Conservation (phyloP, 2,797 vertebrate species). For the Myiotriccus ornatus region DNA sequence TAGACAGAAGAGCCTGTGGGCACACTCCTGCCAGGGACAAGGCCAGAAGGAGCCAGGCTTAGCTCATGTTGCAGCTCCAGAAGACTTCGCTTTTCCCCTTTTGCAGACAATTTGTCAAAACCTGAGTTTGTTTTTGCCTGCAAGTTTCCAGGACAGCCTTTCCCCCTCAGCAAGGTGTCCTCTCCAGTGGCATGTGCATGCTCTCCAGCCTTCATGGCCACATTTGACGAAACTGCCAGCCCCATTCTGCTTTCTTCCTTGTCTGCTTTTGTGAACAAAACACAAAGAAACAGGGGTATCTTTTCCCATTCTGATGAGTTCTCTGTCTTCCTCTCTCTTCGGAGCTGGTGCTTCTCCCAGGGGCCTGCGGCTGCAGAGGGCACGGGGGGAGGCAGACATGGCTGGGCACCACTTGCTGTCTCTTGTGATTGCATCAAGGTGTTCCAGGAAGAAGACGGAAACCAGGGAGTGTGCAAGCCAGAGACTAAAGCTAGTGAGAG, state of each 20-base stretch:
- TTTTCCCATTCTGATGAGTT: not conserved
- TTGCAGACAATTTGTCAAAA: not conserved
- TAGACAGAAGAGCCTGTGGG: not conserved
- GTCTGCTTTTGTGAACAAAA: not conserved
- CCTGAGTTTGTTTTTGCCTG: not conserved
- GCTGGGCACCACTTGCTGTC: not conserved
- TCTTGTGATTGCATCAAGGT: rapidly evolving
- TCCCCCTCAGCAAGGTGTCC: not conserved
- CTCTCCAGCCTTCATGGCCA: not conserved
- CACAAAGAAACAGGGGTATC: not conserved
- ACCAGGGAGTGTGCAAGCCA: not conserved
- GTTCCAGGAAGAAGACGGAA: not conserved
- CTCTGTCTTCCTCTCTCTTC: not conserved
- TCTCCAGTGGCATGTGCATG: rapidly evolving
- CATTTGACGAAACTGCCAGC: not conserved
- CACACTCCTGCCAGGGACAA: not conserved
- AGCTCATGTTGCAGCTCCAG: not conserved
- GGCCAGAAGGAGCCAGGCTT: not conserved
- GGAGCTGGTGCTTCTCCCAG: not conserved
- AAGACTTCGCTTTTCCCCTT: not conserved
- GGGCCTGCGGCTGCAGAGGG: not conserved
- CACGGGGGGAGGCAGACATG: not conserved
- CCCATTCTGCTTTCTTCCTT: not conserved
- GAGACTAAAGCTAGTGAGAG: not conserved
- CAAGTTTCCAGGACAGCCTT: not conserved